These are phyloP conservation scores for Chiropotes sagulatus DNA, from an alignment of 2,797 vertebrate species.

Conservation along the genomic window DNA sequence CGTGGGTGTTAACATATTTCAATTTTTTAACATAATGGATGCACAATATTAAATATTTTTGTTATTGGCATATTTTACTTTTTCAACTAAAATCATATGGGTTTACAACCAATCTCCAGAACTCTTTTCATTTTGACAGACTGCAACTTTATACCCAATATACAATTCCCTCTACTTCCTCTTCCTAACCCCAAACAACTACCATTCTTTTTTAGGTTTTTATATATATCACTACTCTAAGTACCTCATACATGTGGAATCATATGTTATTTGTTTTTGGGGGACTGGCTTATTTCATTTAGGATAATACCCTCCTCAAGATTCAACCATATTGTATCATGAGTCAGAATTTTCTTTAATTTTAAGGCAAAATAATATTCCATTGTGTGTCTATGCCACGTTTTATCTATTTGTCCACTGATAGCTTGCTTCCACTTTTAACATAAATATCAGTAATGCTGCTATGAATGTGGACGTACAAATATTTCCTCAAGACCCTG, in stretches of 20 bases:
- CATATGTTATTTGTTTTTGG: background rate
- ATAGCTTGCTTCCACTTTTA: background rate
- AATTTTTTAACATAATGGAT: background rate
- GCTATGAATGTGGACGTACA: background rate
- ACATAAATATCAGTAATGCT: background rate
- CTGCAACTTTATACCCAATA: background rate
- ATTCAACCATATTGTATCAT: background rate
- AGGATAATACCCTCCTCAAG: background rate
- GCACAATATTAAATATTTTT: background rate
- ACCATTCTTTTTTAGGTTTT: background rate
- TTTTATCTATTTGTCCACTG: background rate
- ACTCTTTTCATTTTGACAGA: background rate
- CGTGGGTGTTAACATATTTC: background rate
- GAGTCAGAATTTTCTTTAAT: background rate
- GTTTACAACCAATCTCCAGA: background rate
- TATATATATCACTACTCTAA: background rate
- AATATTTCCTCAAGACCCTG: background rate
- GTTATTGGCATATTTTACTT: background rate
- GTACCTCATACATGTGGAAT: background rate
- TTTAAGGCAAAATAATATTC: background rate
- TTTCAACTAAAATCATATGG: background rate
- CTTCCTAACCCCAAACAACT: background rate
- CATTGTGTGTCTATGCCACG: background rate
- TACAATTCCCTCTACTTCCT: background rate
- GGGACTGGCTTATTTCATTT: background rate